Evolutionary conservation across 2,888 invertebrate species (phyloP).

Genomic region (Marasmarcha lunaedactyla): DNA sequence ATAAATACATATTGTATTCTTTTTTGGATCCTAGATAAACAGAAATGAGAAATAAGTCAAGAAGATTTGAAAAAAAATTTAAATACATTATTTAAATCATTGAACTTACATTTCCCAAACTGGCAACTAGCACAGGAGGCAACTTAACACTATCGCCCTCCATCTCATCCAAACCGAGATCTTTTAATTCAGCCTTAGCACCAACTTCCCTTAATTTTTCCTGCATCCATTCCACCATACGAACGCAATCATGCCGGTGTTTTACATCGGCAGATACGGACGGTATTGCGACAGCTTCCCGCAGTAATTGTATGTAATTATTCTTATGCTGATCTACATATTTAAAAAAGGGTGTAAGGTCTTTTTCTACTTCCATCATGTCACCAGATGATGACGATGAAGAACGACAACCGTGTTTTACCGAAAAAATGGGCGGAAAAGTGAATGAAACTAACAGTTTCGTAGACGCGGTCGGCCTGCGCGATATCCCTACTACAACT

Average conservation of each 20-base stretch:
- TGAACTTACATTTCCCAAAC: conserved; percentile 75
- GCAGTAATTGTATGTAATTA: conserved; percentile 81
- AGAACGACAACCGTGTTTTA: conserved; percentile 19
- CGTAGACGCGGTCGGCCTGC: too few species aligned
- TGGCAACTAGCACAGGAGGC: conserved; percentile 88
- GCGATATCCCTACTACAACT: too few species aligned
- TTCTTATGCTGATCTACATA: conserved; percentile 83
- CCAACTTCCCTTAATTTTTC: conserved; percentile 78
- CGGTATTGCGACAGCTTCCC: conserved; percentile 90
- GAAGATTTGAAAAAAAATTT: background rate
- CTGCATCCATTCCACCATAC: conserved; percentile 89
- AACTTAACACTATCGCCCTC: conserved; percentile 80
- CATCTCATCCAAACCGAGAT: conserved; percentile 81
- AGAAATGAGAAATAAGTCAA: conserved; percentile 5
- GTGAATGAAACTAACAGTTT: too few species aligned
- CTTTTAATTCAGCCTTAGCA: conserved; percentile 76
- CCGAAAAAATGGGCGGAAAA: conserved; percentile 6
- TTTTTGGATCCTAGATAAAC: conserved; percentile 76
- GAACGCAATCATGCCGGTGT: conserved; percentile 81
- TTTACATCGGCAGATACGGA: conserved; percentile 95
- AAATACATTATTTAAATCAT: background rate
- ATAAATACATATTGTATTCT: conserved; percentile 94
- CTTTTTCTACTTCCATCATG: conserved; percentile 43
- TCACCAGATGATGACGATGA: too few species aligned
- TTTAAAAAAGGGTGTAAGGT: conserved; percentile 66